phyloP scores from a whole-genome alignment of 2,797 vertebrate genomes.

The Hephaestus fuliginosus region DNA sequence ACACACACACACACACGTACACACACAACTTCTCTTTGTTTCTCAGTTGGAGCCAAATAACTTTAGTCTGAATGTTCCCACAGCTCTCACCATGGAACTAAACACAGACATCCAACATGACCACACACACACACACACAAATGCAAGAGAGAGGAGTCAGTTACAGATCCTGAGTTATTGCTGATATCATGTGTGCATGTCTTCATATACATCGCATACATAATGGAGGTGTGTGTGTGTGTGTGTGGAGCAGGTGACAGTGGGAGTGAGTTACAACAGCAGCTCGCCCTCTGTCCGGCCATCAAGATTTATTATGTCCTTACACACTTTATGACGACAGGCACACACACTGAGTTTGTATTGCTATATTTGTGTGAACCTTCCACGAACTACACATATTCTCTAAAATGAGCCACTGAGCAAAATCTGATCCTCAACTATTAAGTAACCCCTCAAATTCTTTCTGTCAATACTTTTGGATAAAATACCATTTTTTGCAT shows the following conservation, averaged over 20 bases:
- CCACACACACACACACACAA: constrained; percentile 34
- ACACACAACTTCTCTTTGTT: constrained; percentile 4
- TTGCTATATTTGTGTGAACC: constrained; percentile 16
- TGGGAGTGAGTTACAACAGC: constrained; percentile 53
- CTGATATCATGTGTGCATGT: constrained; percentile 8
- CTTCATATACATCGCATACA: not conserved
- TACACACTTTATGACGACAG: constrained; percentile 3
- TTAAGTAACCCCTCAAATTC: not conserved
- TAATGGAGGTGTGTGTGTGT: not conserved
- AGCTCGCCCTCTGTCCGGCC: constrained; percentile 21
- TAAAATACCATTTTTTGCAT: not conserved
- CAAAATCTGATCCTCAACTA: not conserved
- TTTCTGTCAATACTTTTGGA: not conserved
- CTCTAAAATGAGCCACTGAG: not conserved
- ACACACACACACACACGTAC: constrained; percentile 10
- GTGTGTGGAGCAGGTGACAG: constrained; percentile 38
- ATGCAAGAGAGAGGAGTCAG: not conserved
- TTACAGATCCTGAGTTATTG: constrained; percentile 15
- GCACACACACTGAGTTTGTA: constrained; percentile 7
- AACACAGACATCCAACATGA: constrained; percentile 44
- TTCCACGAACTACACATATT: not conserved
- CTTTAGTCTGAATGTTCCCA: constrained; percentile 68
- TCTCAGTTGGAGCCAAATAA: constrained; percentile 72
- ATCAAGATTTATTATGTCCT: constrained; percentile 57
- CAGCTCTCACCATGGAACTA: constrained; percentile 49